phyloP scores from a whole-genome alignment of 2,113 vertebrate genomes.

The Pangasianodon gigas region DNA sequence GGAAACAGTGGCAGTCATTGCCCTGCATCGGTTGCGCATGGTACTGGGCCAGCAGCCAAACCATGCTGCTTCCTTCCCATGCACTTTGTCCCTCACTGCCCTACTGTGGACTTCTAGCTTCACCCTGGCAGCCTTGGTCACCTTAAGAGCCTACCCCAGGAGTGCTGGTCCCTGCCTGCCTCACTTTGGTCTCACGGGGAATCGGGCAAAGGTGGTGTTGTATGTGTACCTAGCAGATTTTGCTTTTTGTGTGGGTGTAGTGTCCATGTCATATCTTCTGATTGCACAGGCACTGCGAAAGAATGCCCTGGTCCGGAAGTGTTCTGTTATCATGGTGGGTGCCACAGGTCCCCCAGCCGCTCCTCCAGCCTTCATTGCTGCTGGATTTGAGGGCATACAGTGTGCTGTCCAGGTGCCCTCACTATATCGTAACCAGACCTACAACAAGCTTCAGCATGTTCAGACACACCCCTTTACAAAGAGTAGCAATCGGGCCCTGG shows the following conservation, averaged over 20 bases:
- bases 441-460: slow-evolving; percentile 80
- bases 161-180: slow-evolving; percentile 87
- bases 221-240: slow-evolving; percentile 91
- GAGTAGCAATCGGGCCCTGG: slow-evolving; percentile 64
- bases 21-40: slow-evolving; percentile 90
- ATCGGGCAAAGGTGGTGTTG: slow-evolving; percentile 78
- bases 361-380: slow-evolving; percentile 73
- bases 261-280: slow-evolving; percentile 88
- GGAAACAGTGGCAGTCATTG: slow-evolving; percentile 92
- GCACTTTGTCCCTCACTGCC: slow-evolving; percentile 84
- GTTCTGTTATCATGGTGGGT: slow-evolving; percentile 77
- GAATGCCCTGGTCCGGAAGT: slow-evolving; percentile 83
- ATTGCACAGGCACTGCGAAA: slow-evolving; percentile 88
- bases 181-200: slow-evolving; percentile 79
- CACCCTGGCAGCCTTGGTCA: slow-evolving; percentile 86
- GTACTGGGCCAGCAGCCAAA: slow-evolving; percentile 90
- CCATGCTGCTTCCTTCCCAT: slow-evolving; percentile 81
- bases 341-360: slow-evolving; percentile 72
- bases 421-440: slow-evolving; percentile 87
- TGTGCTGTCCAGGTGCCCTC: slow-evolving; percentile 75
- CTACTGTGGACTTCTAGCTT: slow-evolving; percentile 92
- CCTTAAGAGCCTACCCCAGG: slow-evolving; percentile 76
- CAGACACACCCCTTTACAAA: slow-evolving; percentile 76
- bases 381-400: slow-evolving; percentile 71
- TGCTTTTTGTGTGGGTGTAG: slow-evolving; percentile 87